A percentile compares a stretch with the other conserved stretches of the same genome.
These are phyloP conservation scores for Ploceus nigricollis DNA, from an alignment of 2,113 vertebrate genomes.

Conservation along the genomic window DNA sequence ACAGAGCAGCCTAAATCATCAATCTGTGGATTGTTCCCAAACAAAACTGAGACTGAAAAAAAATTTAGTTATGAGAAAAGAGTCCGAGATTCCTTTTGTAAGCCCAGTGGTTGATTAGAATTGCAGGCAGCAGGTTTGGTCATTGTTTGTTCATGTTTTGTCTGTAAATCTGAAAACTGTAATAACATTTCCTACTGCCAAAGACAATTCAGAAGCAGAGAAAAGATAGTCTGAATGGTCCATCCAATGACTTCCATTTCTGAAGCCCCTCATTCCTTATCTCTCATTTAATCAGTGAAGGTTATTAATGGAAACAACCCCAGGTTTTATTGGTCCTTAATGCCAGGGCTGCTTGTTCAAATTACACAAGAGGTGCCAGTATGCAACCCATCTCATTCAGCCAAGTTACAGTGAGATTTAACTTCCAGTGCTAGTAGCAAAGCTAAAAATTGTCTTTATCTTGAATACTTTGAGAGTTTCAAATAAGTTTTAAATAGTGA, in stretches of 20 bases:
- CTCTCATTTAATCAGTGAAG: background rate
- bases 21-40: background rate
- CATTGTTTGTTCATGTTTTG: background rate
- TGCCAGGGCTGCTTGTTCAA: background rate
- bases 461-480: background rate
- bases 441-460: background rate
- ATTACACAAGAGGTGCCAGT: background rate
- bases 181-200: background rate
- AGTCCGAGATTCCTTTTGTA: background rate
- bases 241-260: background rate
- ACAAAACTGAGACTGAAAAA: background rate
- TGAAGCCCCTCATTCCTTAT: background rate
- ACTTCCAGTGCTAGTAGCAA: background rate
- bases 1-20: background rate
- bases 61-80: background rate
- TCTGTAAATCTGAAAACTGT: conserved; percentile 23
- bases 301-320: background rate
- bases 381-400: background rate
- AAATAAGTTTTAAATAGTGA: background rate
- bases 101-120: background rate
- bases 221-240: background rate
- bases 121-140: background rate
- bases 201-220: background rate
- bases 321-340: background rate
- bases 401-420: background rate